These are phyloP conservation scores for Protomyctophum bolini DNA, from an alignment of 2,113 vertebrate genomes.

Conservation along the genomic window DNA sequence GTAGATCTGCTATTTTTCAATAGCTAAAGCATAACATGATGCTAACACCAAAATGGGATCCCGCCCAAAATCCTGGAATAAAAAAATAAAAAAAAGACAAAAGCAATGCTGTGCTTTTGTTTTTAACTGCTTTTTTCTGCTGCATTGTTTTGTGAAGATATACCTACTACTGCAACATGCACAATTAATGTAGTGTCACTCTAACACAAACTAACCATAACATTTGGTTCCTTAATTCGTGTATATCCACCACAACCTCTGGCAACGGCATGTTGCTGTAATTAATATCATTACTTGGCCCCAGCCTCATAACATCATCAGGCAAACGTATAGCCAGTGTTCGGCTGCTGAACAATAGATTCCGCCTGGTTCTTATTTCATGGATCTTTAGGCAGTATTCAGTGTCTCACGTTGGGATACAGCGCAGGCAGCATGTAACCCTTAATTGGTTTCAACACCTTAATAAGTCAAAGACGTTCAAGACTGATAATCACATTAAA, in stretches of 20 bases:
- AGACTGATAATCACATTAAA: constrained; percentile 99
- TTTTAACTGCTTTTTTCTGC: neutral
- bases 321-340: constrained; percentile 59
- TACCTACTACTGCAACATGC: constrained; percentile 12
- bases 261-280: constrained; percentile 55
- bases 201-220: constrained; percentile 32
- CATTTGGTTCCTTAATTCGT: constrained; percentile 16
- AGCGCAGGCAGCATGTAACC: constrained; percentile 85
- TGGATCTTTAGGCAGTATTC: constrained; percentile 93
- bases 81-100: too few species aligned
- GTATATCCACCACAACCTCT: constrained; percentile 53
- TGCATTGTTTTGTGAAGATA: neutral
- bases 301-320: constrained; percentile 72
- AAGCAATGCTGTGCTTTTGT: neutral
- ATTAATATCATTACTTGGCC: constrained; percentile 75
- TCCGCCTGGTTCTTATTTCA: constrained; percentile 84
- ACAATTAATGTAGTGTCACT: constrained; percentile 9
- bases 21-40: too few species aligned
- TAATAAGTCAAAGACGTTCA: constrained; percentile 94
- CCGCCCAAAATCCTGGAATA: too few species aligned
- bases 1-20: too few species aligned
- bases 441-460: constrained; percentile 95
- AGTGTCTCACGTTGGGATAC: constrained; percentile 81
- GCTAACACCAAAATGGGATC: too few species aligned
- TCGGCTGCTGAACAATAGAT: constrained; percentile 65